phyloP scores from a whole-genome alignment of 2,888 invertebrate species.

The Tipula vernalis region DNA sequence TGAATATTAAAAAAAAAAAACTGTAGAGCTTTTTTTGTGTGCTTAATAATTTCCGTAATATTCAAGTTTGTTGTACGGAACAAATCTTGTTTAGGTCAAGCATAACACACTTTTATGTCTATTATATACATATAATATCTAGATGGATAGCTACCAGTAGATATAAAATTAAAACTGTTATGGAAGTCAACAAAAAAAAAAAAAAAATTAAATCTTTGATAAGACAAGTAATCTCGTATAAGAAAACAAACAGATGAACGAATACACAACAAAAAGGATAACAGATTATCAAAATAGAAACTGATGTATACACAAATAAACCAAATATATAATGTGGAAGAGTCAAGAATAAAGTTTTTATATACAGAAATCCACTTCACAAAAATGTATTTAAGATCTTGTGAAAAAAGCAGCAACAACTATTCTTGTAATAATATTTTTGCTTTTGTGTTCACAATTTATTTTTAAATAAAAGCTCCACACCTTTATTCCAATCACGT shows the following conservation, averaged over 20 bases:
- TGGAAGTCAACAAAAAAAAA: neutral
- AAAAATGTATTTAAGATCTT: neutral
- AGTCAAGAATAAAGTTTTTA: neutral
- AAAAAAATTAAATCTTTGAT: neutral
- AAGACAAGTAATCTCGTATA: neutral
- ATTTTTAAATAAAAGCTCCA: neutral
- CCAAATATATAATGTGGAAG: neutral
- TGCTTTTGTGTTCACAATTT: neutral
- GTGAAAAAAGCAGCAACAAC: neutral
- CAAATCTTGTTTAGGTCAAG: too few relatives aligned
- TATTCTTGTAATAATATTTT: neutral
- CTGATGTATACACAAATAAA: neutral
- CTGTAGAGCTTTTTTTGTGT: too few relatives aligned
- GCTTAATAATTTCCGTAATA: too few relatives aligned
- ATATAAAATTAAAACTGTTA: neutral
- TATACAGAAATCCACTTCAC: neutral
- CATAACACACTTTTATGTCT: too few relatives aligned
- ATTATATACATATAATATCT: too few relatives aligned
- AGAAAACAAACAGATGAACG: neutral
- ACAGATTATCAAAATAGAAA: neutral
- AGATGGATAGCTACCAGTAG: neutral
- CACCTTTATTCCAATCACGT: neutral
- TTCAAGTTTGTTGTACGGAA: too few relatives aligned
- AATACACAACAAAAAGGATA: neutral
- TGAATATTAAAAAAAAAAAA: too few relatives aligned